phyloP scores from a whole-genome alignment of 2,113 vertebrate species.

The Machaerirhynchus nigripectus region DNA sequence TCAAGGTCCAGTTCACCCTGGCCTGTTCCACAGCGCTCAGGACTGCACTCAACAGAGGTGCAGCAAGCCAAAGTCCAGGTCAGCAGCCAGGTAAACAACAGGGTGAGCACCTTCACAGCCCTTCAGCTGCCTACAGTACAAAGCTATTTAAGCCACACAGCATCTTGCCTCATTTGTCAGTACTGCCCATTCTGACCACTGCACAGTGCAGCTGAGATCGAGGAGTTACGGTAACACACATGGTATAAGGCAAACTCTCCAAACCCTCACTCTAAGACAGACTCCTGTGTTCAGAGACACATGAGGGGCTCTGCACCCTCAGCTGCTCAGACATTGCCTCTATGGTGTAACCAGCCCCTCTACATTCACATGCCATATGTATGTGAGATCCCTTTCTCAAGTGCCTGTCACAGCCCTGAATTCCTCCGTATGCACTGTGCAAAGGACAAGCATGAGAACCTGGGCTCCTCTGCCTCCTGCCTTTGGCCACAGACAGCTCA shows the following conservation, averaged over 20 bases:
- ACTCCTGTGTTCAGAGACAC: neutral
- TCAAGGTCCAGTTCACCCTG: neutral
- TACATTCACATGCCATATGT: accelerated
- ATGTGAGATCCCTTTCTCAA: neutral
- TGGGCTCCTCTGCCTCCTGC: neutral
- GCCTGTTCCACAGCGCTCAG: neutral
- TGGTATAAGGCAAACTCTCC: neutral
- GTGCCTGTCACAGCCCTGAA: neutral
- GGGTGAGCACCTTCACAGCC: neutral
- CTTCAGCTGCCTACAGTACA: neutral
- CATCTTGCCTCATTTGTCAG: neutral
- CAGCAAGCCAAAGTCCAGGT: neutral
- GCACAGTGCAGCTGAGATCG: neutral
- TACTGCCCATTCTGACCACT: neutral
- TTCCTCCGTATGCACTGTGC: neutral
- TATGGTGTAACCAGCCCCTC: accelerated
- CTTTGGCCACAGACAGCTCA: neutral
- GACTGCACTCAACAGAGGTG: neutral
- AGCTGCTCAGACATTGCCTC: neutral
- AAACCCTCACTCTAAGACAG: neutral
- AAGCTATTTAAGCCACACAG: neutral
- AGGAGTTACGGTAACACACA: neutral
- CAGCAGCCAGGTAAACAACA: neutral
- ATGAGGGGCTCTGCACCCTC: neutral
- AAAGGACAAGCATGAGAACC: neutral